Percentiles rank a stretch among this genome's conserved stretches.
Evolutionary conservation across 2,113 vertebrate species (phyloP).

Genomic region (Rhinopomastus cyanomelas): DNA sequence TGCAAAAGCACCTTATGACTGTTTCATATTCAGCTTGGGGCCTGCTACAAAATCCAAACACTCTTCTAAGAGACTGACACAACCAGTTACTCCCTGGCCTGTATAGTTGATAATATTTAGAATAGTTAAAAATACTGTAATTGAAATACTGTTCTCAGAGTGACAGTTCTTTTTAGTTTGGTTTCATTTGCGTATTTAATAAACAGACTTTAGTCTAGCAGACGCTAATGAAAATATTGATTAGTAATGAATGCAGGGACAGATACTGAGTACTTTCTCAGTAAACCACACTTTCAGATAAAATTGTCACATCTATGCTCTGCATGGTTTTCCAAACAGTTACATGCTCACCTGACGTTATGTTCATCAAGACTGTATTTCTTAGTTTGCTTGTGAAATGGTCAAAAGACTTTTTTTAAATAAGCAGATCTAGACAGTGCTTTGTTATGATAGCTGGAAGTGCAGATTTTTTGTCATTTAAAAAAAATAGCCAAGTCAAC

Average conservation of each 20-base stretch:
- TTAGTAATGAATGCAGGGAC: neutral
- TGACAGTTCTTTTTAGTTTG: neutral
- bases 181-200: neutral
- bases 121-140: neutral
- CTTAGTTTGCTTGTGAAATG: neutral
- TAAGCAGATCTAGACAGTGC: neutral
- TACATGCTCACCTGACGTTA: neutral
- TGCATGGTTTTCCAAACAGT: neutral
- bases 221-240: neutral
- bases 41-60: neutral
- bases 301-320: neutral
- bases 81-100: neutral
- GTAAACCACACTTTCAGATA: neutral
- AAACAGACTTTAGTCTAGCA: neutral
- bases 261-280: neutral
- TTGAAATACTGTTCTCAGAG: neutral
- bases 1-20: neutral
- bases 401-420: neutral
- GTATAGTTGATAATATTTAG: neutral
- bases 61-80: neutral
- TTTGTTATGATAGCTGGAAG: neutral
- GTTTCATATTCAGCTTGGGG: neutral
- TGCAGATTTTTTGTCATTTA: neutral
- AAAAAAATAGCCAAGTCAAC: slow-evolving; percentile 29
- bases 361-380: neutral